These are phyloP conservation scores for Meriones psammophilus DNA, from an alignment of 2,797 vertebrate species.

Conservation along the genomic window DNA sequence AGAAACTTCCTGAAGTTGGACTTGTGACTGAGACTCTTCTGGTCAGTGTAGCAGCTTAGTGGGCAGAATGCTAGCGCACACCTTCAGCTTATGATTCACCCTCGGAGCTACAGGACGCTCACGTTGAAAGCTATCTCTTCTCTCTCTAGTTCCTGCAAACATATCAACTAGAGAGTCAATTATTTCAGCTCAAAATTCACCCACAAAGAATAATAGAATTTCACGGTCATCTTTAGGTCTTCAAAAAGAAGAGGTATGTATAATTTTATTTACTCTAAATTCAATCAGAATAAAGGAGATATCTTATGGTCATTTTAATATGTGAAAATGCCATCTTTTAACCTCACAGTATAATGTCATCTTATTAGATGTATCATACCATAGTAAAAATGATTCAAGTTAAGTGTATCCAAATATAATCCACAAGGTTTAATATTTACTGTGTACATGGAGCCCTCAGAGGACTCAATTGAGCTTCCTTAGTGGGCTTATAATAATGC, in stretches of 20 bases:
- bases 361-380: not conserved
- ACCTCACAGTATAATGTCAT: not conserved
- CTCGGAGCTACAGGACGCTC: not conserved
- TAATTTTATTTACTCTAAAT: slow-evolving; percentile 19
- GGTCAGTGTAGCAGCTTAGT: not conserved
- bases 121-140: slow-evolving; percentile 20
- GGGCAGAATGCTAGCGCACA: not conserved
- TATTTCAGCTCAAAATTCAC: slow-evolving; percentile 47
- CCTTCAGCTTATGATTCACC: not conserved
- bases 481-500: not conserved
- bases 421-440: not conserved
- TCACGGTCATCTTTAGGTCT: not conserved
- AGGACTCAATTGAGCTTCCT: not conserved
- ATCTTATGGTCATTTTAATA: not conserved
- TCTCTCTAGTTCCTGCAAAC: slow-evolving; percentile 7
- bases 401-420: not conserved
- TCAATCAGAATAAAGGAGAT: not conserved
- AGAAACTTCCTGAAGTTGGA: slow-evolving; percentile 23
- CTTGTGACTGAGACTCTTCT: not conserved
- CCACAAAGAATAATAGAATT: slow-evolving; percentile 3
- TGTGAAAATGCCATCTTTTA: not conserved
- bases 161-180: not conserved
- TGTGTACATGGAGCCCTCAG: not conserved
- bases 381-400: not conserved
- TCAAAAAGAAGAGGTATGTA: slow-evolving; percentile 66